Evolutionary conservation across 2,797 vertebrate species (phyloP), one percentile per base, ranked within the genome.

Genomic region (Acanthis flammea): DNA sequence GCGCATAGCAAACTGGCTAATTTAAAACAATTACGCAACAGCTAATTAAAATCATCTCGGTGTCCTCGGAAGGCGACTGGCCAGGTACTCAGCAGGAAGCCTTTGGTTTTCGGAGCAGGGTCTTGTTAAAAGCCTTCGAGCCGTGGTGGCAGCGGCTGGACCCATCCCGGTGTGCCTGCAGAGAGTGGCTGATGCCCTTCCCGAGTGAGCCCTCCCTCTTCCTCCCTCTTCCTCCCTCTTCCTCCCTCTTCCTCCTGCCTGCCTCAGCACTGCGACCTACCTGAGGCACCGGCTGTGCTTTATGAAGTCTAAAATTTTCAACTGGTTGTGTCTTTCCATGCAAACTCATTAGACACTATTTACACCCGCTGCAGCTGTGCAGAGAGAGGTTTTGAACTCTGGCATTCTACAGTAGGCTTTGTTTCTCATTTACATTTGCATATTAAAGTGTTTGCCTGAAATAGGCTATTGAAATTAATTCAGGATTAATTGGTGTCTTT

Each of bases 401-500:
- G 98, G 98, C 97, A 98, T 98, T 98, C 98, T 98, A 98, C 98
- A 98, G 98, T 98, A 98, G 98, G 98, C 98, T 98, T 98, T 98
- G 98, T 98, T 98, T 99, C 98, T 98, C 98, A 97, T 98, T 99
- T 98, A 98, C 98, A 99, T 99, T 99, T 99, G 99, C 99, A 99
- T 99, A 99, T 99, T 99, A 99, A 99, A 99, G 99, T 99, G 99
- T 99, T 99, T 99, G 99, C 99, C 98, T 99, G 99, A 99, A 99
- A 99, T 99, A 99, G 99, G 99, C 99, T 99, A 99, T 99, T 99
- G 98, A 99, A 99, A 99, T 99, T 99, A 99, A 99, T 99, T 99
- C 99, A 99, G 99, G 99, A 99, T 99, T 99, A 99, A 99, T 99
- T 99, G 99, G 99, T 99, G 99, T 99, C 99, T 99, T 99, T 99